Percentiles rank a stretch among this genome's conserved stretches.
Evolutionary conservation across 2,888 invertebrate species (phyloP).

Genomic region (Pammene aurita): DNA sequence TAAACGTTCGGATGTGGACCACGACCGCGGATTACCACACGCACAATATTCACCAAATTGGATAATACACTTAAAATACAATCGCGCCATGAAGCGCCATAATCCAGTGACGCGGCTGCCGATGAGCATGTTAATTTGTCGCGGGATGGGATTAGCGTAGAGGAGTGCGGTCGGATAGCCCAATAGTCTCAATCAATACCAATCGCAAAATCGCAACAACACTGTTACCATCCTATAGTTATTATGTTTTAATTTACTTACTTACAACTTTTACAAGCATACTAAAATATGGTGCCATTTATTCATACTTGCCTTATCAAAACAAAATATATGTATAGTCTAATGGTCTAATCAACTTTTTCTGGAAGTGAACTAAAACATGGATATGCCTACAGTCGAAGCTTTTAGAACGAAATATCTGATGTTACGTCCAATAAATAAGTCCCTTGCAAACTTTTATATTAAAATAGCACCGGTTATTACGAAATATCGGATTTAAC

Average conservation of each 20-base stretch:
- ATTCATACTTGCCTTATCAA: no score
- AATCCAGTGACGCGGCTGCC: constrained; percentile 81
- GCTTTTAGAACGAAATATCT: no score
- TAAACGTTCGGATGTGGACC: constrained; percentile 69
- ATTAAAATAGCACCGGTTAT: no score
- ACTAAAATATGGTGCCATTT: no score
- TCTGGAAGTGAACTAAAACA: neutral
- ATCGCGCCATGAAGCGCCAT: constrained; percentile 81
- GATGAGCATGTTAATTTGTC: constrained; percentile 83
- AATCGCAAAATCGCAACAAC: neutral
- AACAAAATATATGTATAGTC: no score
- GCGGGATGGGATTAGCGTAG: constrained; percentile 77
- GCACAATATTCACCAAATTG: constrained; percentile 85
- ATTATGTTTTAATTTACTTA: neutral
- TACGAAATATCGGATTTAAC: no score
- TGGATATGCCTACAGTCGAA: no score
- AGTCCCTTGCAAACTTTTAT: no score
- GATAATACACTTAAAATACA: constrained; percentile 87
- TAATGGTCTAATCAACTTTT: no score
- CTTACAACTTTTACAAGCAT: no score
- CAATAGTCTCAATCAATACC: constrained; percentile 53
- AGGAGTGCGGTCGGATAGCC: constrained; percentile 59
- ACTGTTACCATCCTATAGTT: neutral
- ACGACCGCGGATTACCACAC: constrained; percentile 78
- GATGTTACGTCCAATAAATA: no score